Base-by-base conservation (phyloP, 1,140 invertebrate genomes). In the Akabosia matsudoensis region DNA sequence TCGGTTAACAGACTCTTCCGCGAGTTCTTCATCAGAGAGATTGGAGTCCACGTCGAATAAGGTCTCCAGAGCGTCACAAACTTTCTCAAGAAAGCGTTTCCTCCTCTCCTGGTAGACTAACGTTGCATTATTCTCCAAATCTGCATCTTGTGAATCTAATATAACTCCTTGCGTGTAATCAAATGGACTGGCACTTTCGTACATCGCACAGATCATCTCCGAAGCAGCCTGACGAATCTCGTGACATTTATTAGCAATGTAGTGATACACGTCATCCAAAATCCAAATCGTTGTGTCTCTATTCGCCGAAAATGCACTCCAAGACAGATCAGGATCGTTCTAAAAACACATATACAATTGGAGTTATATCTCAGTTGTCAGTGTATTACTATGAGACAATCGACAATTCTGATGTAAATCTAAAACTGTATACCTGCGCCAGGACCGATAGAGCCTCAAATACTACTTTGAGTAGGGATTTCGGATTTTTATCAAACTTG, bases 1-100 rank as follows among this genome's bases (percentile, higher is more conserved):
- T 76, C 84, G 79, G 64, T 83, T 85, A 13, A 83, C 79, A 28
- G 73, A 79, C 78, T 87, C 86, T 71, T 88, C 86, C 7, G 79
- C 71, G 33, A 76, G 82, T 70, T 83, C 80, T 13, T 77, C 77
- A 18, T 33, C n/a, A 3, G 71, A 70, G 34, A 82, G 78, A 22
- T 72, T 31, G 28, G 22, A 24, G 1, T 28, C 61, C 13, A 67
- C 28, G 28, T 67, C 61, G 31, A 67, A 67, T 31, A 30, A 16
- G 13, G 13, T 31, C 4, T 30, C 3, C 24, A 67, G 30, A 13
- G 24, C 30, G 1, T 28, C 10, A 67, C 3, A 67, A 7, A 67
- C 7, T 67, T 3, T 2, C 1, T 67, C 28, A 10, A 67, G 31
- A 22, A 67, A 67, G 22, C 4, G 28, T 67, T 67, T 67, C 14